Evolutionary conservation across 2,888 invertebrate genomes (phyloP).

Genomic region (Antitype chi): DNA sequence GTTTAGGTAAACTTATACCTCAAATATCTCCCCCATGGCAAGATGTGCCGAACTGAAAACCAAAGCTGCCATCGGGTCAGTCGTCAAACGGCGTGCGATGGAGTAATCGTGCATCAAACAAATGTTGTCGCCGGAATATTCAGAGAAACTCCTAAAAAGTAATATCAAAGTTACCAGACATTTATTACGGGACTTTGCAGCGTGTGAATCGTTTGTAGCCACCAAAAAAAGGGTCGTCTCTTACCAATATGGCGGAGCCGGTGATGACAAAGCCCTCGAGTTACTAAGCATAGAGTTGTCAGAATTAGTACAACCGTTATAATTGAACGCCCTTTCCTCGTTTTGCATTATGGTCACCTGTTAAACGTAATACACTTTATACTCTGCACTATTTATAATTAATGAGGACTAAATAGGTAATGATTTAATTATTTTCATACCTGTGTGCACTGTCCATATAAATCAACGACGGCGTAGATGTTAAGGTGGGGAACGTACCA

Average conservation of each 20-base stretch:
- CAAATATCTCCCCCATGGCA: slow-evolving; percentile 94
- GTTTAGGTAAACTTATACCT: slow-evolving; percentile 80
- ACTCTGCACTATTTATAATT: not conserved
- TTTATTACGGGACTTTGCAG: not conserved
- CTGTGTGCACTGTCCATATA: slow-evolving; percentile 98
- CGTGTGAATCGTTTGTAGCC: not conserved
- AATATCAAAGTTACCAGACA: not conserved
- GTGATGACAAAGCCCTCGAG: slow-evolving; percentile 75
- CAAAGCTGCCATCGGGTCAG: slow-evolving; percentile 85
- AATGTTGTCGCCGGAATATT: slow-evolving; percentile 93
- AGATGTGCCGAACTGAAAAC: slow-evolving; percentile 94
- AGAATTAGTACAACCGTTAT: slow-evolving; percentile 82
- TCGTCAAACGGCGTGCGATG: slow-evolving; percentile 90
- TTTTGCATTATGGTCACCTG: slow-evolving; percentile 87
- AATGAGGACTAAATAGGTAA: not conserved
- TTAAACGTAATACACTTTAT: slow-evolving; percentile 11
- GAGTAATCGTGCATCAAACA: slow-evolving; percentile 92
- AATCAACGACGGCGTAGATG: slow-evolving; percentile 98
- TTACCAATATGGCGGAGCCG: slow-evolving; percentile 86
- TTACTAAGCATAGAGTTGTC: slow-evolving; percentile 81
- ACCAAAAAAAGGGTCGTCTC: not conserved
- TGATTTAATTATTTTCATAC: slow-evolving; percentile 75
- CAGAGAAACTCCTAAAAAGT: slow-evolving; percentile 89
- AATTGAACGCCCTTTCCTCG: slow-evolving; percentile 85
- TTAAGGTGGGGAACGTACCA: slow-evolving; percentile 94